Evolutionary conservation across 2,888 invertebrate genomes (phyloP), one percentile per base, ranked within the genome.

Genomic region (Drosophila flavopinicola): DNA sequence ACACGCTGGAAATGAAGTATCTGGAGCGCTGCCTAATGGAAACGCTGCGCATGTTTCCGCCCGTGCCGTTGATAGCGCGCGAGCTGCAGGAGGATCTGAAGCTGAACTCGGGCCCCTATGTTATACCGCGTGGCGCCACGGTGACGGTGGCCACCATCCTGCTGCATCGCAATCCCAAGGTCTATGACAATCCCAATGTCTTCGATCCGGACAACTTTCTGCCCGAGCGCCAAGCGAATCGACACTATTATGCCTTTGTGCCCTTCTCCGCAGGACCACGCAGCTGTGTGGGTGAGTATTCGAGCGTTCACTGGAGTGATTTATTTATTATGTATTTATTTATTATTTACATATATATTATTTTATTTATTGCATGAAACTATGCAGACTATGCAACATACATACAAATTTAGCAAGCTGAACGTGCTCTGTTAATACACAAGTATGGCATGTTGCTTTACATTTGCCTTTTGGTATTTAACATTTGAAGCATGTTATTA

Each of bases 171-270:
- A 93, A 94, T 72, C 91, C 93, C 1, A 94, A 94, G 72, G 92
- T 94, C 45, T 97, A 95, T 91, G 94, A 95, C 6, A 94, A 97
- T 90, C 95, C 97, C 0, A 92, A 94, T 37, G 92, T 92, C 67
- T 97, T 96, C 88, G 93, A 97, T 91, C 97, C 97, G 1, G 96
- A 97, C 90, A 95, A 96, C 89, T 97, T 97, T 92, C 92, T 96
- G 68, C 95, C 96, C 0, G 96, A 97, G 87, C 94, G 93, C 72
- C 94, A 94, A 65, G 94, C 94, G 44, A 94, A 94, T 78, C 93
- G 97, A 63, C 96, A 96, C 87, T 96, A 95, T 87, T 96, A 96
- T 88, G 94, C 95, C 3, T 96, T 94, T 85, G 94, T 96, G 49
- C 96, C 96, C 9, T 96, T 96, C 92, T 96, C 95, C 47, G 96